Evolutionary conservation across 1,140 invertebrate species (phyloP), one percentile per base, ranked within the genome.

Genomic region (Oryzaephilus surinamensis): DNA sequence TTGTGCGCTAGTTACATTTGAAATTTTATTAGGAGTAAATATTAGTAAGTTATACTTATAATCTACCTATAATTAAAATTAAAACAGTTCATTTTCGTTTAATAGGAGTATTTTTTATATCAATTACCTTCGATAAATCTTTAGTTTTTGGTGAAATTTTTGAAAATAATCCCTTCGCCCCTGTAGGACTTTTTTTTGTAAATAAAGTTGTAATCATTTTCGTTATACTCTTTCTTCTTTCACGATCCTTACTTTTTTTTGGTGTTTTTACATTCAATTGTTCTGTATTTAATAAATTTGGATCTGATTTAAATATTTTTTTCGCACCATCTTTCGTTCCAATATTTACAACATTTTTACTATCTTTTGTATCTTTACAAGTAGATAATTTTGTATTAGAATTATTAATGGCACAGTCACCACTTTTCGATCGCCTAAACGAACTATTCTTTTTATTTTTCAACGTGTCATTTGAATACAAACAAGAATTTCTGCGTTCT

Each of bases 141-240:
- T 77, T 79, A 0, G 73, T 70, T 56, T 75, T 80, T 2, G 76
- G 67, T n/a, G 76, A 73, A 35, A 76, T 66, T 52, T 71, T 72
- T 15, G 72, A 75, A 16, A 72, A 65, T n/a, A 72, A 73, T 42
- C 71, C 69, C 45, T 52, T 30, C 3, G 11, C 7, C 32, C 12
- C 32, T 33, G 14, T 35, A 51, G 6, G 63, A 58, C 40, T 52
- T 58, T 26, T 53, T 45, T 72, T 76, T 48, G 77, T 79, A 50
- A 89, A 84, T 54, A 88, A 83, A 58, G 81, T 84, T 2, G 83
- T 81, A 27, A 89, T 76, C 29, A 84, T 77, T 65, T 86, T 84
- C 45, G 88, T 88, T 24, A 89, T 79, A 58, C 84, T 86, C 54
- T 82, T 83, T 27, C 82, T 65, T 39, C 84, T 67, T 43, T 84